phyloP scores from a whole-genome alignment of 2,113 vertebrate species.

The Mesitornis unicolor region DNA sequence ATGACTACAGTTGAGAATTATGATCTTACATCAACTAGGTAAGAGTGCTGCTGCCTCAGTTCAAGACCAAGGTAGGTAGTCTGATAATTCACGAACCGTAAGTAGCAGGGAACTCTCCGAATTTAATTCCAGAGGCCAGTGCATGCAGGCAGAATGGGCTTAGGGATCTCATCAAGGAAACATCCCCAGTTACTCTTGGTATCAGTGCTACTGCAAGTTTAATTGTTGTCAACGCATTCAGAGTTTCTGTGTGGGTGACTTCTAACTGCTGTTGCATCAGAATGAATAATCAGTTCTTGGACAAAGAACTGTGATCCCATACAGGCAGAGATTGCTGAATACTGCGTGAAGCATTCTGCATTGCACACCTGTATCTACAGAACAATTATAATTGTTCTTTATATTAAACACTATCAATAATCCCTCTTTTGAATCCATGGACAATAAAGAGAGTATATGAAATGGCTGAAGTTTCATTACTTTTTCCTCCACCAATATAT shows the following conservation, averaged over 20 bases:
- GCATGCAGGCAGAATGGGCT: not conserved
- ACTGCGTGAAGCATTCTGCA: not conserved
- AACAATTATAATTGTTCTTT: not conserved
- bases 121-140: not conserved
- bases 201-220: constrained; percentile 17
- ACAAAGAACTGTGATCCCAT: not conserved
- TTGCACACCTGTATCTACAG: not conserved
- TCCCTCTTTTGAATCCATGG: not conserved
- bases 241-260: not conserved
- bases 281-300: constrained; percentile 16
- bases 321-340: not conserved
- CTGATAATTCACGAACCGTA: not conserved
- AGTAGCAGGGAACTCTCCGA: not conserved
- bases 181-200: not conserved
- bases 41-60: not conserved
- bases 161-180: constrained; percentile 24
- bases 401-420: not conserved
- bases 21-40: not conserved
- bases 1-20: not conserved
- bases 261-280: constrained; percentile 32
- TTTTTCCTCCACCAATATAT: not conserved
- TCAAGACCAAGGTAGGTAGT: not conserved
- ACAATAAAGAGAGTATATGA: not conserved
- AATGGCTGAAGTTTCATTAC: not conserved
- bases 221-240: not conserved